Percentiles rank a stretch among this genome's conserved stretches.
Conservation (phyloP, 2,797 vertebrate genomes). For the Caiman crocodilus region DNA sequence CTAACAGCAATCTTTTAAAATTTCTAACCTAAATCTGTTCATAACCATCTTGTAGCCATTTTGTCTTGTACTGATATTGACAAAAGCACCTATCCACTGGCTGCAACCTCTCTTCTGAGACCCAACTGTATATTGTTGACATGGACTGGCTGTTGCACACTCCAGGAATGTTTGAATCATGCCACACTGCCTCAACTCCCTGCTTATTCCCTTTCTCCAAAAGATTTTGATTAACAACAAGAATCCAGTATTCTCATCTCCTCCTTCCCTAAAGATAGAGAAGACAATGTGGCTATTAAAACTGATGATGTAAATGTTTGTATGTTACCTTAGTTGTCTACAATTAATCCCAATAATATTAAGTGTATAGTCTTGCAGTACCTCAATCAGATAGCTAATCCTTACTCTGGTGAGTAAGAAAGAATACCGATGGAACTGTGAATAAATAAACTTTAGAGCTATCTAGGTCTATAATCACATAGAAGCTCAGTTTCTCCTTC, state of each 20-base stretch:
- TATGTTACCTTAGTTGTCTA: not conserved
- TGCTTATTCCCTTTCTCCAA: not conserved
- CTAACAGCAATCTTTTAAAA: no score
- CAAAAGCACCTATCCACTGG: not conserved
- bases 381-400: not conserved
- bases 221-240: not conserved
- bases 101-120: not conserved
- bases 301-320: not conserved
- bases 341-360: not conserved
- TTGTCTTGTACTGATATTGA: not conserved
- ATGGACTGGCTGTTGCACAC: not conserved
- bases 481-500: not conserved
- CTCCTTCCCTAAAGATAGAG: rapidly evolving
- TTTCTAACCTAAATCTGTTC: no score
- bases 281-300: not conserved
- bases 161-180: not conserved
- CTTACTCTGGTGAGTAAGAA: not conserved
- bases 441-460: not conserved
- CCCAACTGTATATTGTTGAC: not conserved
- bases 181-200: not conserved
- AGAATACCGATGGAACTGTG: not conserved
- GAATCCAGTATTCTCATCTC: not conserved
- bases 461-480: not conserved
- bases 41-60: no score
- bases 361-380: not conserved